Evolutionary conservation across 2,797 vertebrate genomes (phyloP).

Genomic region (Diplodus puntazzo): DNA sequence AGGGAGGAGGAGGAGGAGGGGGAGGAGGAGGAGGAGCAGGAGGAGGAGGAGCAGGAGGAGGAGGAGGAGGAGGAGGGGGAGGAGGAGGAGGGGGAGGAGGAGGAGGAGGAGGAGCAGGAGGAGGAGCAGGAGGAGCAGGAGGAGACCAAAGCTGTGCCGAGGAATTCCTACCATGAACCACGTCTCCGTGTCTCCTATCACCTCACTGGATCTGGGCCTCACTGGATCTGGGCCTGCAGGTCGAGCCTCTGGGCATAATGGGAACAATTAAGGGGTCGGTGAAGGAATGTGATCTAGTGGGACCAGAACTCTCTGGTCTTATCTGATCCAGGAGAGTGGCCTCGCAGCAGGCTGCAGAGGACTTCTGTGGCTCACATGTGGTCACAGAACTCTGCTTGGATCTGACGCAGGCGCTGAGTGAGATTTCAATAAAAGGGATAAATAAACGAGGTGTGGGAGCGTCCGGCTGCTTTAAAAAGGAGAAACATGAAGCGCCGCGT

Average conservation of each 20-base stretch:
- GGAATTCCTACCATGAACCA: not conserved
- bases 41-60: not conserved
- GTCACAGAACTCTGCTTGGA: not conserved
- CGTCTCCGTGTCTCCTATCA: not conserved
- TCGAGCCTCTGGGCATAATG: constrained; percentile 40
- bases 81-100: not conserved
- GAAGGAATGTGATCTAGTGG: constrained; percentile 48
- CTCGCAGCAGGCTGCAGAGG: not conserved
- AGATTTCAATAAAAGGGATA: not conserved
- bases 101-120: not conserved
- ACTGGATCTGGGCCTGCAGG: constrained; percentile 2
- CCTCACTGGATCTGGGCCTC: constrained; percentile 1
- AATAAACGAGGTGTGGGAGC: too few relatives aligned
- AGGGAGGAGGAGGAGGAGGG: not conserved
- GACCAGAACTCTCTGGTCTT: constrained; percentile 2
- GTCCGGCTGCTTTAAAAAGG: too few relatives aligned
- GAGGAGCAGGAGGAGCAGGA: not conserved
- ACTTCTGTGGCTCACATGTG: not conserved
- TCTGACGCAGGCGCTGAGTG: too few relatives aligned
- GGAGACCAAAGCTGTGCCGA: not conserved
- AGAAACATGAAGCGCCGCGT: not conserved
- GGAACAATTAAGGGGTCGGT: constrained; percentile 51
- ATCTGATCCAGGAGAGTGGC: constrained; percentile 39
- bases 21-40: not conserved
- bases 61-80: too few relatives aligned